A percentile compares a stretch with the other conserved stretches of the same genome.
Evolutionary conservation across 1,140 invertebrate species (phyloP).

Genomic region (Solenopsis invicta): DNA sequence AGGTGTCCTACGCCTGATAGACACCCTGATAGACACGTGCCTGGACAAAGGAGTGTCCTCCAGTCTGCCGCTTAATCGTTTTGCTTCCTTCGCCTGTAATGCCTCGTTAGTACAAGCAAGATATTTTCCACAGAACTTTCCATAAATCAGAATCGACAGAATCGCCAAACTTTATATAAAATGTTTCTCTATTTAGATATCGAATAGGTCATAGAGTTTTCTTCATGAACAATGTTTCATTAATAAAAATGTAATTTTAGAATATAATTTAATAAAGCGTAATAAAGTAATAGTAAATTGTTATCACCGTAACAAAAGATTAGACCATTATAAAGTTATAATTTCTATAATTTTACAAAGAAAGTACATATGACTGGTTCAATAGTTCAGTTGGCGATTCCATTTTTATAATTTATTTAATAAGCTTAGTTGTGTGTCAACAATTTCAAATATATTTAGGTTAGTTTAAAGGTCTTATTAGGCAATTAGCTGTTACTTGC

Average conservation of each 20-base stretch:
- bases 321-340: neutral
- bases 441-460: neutral
- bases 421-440: neutral
- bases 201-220: neutral
- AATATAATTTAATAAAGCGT: neutral
- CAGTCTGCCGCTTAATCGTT: conserved; percentile 82
- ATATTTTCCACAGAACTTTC: conserved; percentile 29
- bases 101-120: conserved; percentile 79
- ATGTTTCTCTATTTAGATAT: neutral
- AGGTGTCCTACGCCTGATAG: conserved; percentile 84
- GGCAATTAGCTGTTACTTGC: conserved; percentile 44
- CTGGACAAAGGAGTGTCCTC: conserved; percentile 84
- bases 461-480: conserved; percentile 42
- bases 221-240: neutral
- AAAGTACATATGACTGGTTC: neutral
- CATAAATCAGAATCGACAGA: neutral
- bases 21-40: conserved; percentile 84
- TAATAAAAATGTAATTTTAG: neutral
- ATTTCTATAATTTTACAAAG: conserved; percentile 2
- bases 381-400: conserved; percentile 9
- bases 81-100: conserved; percentile 82
- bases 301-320: neutral
- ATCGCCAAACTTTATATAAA: neutral
- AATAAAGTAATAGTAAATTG: neutral
- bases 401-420: conserved; percentile 3